Evolutionary conservation across 2,113 vertebrate species (phyloP).

Genomic region (Saguinus midas): DNA sequence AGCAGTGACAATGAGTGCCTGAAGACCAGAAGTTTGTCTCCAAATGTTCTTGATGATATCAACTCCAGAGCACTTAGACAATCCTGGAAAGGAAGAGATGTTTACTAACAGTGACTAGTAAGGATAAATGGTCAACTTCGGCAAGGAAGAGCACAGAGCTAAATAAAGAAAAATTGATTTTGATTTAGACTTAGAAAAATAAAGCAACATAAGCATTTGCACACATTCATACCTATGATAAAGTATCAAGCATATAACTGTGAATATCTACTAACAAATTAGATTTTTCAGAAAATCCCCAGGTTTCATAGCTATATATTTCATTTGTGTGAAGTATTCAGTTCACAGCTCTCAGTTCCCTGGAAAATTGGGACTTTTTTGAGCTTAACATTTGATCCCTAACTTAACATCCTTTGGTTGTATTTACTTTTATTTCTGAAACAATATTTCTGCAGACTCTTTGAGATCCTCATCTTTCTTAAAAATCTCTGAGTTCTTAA

Average conservation of each 20-base stretch:
- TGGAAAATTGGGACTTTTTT: neutral
- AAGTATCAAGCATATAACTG: neutral
- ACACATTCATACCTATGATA: neutral
- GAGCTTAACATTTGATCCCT: neutral
- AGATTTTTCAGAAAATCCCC: neutral
- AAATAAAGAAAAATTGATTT: neutral
- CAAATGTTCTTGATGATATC: neutral
- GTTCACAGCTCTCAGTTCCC: neutral
- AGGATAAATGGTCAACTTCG: neutral
- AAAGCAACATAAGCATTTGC: neutral
- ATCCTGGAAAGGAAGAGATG: neutral
- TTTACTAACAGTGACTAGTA: neutral
- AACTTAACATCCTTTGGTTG: neutral
- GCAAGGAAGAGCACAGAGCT: neutral
- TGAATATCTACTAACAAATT: neutral
- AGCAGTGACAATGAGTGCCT: neutral
- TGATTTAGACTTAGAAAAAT: neutral
- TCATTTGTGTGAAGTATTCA: neutral
- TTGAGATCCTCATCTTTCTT: neutral
- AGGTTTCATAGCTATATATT: neutral
- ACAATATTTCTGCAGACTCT: neutral
- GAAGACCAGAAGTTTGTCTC: neutral
- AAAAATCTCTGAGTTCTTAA: conserved; percentile 21
- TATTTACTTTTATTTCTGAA: conserved; percentile 38
- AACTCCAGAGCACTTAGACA: neutral